phyloP scores from a whole-genome alignment of 2,888 invertebrate genomes.

The Trissoscelio sp. region DNA sequence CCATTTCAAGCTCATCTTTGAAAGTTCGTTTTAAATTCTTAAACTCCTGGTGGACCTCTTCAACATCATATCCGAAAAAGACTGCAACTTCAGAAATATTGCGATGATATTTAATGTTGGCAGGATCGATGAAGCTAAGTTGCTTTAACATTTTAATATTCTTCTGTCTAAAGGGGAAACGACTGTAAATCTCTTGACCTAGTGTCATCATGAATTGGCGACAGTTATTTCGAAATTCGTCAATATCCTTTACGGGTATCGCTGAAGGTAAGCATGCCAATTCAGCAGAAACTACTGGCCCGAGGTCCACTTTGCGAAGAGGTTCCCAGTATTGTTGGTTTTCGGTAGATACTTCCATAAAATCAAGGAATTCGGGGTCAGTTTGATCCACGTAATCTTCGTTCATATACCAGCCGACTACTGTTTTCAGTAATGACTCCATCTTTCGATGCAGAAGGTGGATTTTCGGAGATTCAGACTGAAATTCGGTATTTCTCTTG shows the following conservation, averaged over 20 bases:
- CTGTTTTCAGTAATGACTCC: conserved; percentile 49
- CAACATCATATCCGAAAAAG: conserved; percentile 42
- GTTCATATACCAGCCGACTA: conserved; percentile 47
- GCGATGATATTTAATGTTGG: not conserved
- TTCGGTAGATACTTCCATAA: conserved; percentile 33
- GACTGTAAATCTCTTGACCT: conserved; percentile 16
- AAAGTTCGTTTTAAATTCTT: conserved; percentile 44
- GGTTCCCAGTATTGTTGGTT: conserved; percentile 38
- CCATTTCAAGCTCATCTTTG: conserved; percentile 20
- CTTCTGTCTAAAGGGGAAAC: conserved; percentile 31
- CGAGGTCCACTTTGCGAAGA: conserved; percentile 39
- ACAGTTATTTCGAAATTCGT: conserved; percentile 30
- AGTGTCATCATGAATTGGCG: conserved; percentile 34
- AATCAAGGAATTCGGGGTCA: conserved; percentile 45
- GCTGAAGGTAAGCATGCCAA: conserved; percentile 1
- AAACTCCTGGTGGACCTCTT: conserved; percentile 26
- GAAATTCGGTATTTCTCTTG: conserved; percentile 67
- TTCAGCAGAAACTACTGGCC: conserved; percentile 48
- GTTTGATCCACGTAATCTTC: conserved; percentile 58
- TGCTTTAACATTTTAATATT: conserved; percentile 28
- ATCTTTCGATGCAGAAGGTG: conserved; percentile 61
- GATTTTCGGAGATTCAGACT: conserved; percentile 64
- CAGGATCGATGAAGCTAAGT: conserved; percentile 35
- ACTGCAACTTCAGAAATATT: conserved; percentile 40
- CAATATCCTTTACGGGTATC: conserved; percentile 8